Base-by-base conservation (phyloP, 2,113 vertebrate genomes). In the Lanius ludovicianus region DNA sequence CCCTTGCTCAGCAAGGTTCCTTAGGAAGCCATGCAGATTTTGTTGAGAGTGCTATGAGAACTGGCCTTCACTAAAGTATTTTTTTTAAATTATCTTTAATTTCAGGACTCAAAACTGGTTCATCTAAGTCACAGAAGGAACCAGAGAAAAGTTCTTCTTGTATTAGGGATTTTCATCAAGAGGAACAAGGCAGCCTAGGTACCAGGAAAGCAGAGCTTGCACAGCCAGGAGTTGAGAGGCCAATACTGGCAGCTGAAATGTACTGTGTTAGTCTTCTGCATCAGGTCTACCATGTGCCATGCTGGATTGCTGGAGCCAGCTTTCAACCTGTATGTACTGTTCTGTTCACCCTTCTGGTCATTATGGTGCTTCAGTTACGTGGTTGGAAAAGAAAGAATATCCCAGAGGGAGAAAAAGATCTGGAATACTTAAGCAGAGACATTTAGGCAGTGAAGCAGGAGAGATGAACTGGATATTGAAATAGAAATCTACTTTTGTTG, bases 181-280 rank as follows among this genome's bases (percentile, higher is more conserved):
- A 28, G 42, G 22, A 23, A 71, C 50, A 35, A 65, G 18, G 25
- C 19, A 77, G 27, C 30, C 18, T 53, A 30, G 23, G 30, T 37
- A 20, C n/a, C n/a, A 35, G 35, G 46, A 44, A 37, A 39, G 49
- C 27, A 50, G 42, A 75, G 23, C 21, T 33, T 49, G 47, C 0
- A 2, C 41, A 44, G 31, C 6, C 19, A 25, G 55, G 41, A 37
- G 50, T 5, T 76, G 39, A 47, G 64, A 13, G 64, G 22, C 22
- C 28, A 31, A 11, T 3, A 2, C 10, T 1, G 4, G 46, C 1
- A 3, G 15, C 46, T 10, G 25, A 47, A 20, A 15, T 1, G 1
- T 37, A 13, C 20, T 1, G 4, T 60, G 31, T 44, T 60, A 65
- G 14, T 37, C 25, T 57, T 37, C 35, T 73, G 46, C 14, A 42